phyloP scores from a whole-genome alignment of 1,140 invertebrate genomes.

The Trialeurodes vaporariorum region DNA sequence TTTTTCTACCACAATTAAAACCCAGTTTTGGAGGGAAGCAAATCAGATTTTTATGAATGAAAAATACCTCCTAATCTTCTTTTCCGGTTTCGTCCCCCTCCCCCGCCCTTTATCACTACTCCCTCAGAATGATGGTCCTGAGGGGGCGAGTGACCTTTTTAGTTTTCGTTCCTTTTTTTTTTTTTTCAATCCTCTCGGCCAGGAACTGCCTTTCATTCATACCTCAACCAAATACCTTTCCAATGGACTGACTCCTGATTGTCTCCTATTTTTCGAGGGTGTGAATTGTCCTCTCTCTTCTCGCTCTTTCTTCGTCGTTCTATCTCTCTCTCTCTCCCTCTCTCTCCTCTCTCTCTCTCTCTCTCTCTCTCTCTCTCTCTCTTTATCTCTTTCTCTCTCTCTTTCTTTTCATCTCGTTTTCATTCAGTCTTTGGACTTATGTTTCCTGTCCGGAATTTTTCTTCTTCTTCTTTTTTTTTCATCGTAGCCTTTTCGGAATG shows the following conservation, averaged over 20 bases:
- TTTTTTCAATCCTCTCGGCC: too few relatives aligned
- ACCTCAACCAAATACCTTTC: neutral
- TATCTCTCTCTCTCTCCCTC: too few relatives aligned
- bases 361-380: too few relatives aligned
- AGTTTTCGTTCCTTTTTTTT: too few relatives aligned
- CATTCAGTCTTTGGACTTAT: neutral
- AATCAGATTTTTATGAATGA: neutral
- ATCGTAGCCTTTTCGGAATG: neutral
- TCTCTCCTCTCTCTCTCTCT: neutral
- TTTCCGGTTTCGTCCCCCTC: neutral
- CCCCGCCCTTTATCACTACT: neutral
- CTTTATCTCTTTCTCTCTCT: too few relatives aligned
- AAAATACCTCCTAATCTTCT: neutral
- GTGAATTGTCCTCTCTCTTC: neutral
- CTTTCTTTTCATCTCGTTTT: too few relatives aligned
- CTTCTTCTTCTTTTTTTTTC: neutral
- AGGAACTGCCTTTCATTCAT: neutral
- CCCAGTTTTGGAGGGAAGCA: neutral
- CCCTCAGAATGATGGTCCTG: too few relatives aligned
- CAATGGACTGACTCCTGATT: neutral
- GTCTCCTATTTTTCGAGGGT: neutral
- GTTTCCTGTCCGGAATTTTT: neutral
- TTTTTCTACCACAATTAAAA: too few relatives aligned
- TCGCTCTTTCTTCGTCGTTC: neutral
- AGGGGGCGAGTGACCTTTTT: too few relatives aligned